Conservation (phyloP, 2,113 vertebrate genomes). For the Gorsachius goisagi region DNA sequence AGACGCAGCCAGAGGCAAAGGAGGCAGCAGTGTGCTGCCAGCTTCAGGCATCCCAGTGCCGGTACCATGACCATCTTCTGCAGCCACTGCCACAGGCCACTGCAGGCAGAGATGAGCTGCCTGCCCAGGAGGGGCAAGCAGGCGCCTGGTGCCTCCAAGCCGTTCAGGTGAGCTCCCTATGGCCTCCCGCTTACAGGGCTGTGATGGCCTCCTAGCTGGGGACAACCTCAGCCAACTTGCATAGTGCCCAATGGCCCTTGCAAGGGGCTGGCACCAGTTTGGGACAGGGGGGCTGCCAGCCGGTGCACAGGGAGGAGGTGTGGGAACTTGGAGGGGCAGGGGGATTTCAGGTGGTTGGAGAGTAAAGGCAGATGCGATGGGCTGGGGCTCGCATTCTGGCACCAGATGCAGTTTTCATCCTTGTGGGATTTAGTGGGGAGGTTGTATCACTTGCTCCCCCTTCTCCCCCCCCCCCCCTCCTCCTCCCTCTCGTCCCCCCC, state of each 20-base stretch:
- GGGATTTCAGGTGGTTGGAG: not conserved
- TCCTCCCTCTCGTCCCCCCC: too few species aligned
- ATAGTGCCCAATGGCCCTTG: accelerated
- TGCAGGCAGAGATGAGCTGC: slow-evolving; percentile 31
- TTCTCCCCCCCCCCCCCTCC: too few species aligned
- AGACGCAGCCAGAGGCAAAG: not conserved
- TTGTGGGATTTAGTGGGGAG: not conserved
- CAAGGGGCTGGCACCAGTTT: not conserved
- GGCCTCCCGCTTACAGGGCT: accelerated
- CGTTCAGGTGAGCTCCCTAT: slow-evolving; percentile 72
- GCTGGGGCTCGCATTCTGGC: not conserved
- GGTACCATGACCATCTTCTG: slow-evolving; percentile 76
- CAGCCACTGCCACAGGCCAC: slow-evolving; percentile 69
- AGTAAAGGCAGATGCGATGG: not conserved
- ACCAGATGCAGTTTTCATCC: not conserved
- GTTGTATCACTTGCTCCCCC: accelerated
- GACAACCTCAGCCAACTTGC: not conserved
- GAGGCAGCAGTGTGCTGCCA: not conserved
- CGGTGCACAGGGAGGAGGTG: accelerated
- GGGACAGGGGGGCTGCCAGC: accelerated
- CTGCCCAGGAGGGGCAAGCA: not conserved
- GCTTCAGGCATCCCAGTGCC: not conserved
- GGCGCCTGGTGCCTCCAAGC: not conserved
- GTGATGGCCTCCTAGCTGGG: not conserved
- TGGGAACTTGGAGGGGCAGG: not conserved